phyloP scores from a whole-genome alignment of 2,113 vertebrate genomes.

The Nesogale talazaci region DNA sequence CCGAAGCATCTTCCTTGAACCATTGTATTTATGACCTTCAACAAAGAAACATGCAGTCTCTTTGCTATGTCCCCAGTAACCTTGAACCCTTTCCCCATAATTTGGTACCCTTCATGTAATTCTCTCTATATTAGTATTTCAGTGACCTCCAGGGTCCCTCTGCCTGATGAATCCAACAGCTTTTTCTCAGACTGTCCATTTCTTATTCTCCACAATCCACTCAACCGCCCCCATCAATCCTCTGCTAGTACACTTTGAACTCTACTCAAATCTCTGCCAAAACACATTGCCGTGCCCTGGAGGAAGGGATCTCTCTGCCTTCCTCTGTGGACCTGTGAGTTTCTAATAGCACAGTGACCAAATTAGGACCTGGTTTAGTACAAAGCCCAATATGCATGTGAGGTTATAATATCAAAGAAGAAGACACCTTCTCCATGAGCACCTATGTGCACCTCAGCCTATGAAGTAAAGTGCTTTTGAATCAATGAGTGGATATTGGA shows the following conservation, averaged over 20 bases:
- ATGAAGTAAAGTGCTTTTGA: not conserved
- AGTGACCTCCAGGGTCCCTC: not conserved
- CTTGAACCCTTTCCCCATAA: not conserved
- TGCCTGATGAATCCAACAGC: not conserved
- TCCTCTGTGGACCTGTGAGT: not conserved
- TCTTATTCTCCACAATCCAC: not conserved
- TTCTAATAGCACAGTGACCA: not conserved
- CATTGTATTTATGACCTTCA: accelerated
- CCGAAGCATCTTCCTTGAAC: not conserved
- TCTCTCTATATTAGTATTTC: not conserved
- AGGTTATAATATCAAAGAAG: not conserved
- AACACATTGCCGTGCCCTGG: not conserved
- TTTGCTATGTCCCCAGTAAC: not conserved
- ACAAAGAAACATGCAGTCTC: not conserved
- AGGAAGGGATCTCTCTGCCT: not conserved
- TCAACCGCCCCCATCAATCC: not conserved
- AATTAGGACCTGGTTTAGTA: not conserved
- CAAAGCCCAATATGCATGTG: not conserved
- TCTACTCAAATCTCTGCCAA: not conserved
- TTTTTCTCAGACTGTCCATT: not conserved
- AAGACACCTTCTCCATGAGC: not conserved
- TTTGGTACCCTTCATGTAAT: not conserved
- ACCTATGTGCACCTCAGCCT: not conserved
- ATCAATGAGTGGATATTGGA: constrained; percentile 7
- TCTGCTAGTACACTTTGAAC: not conserved